A percentile compares a stretch with the other conserved stretches of the same genome.
phyloP scores from a whole-genome alignment of 92 coral and sea anemone species.

The Epizoanthus fatuus region DNA sequence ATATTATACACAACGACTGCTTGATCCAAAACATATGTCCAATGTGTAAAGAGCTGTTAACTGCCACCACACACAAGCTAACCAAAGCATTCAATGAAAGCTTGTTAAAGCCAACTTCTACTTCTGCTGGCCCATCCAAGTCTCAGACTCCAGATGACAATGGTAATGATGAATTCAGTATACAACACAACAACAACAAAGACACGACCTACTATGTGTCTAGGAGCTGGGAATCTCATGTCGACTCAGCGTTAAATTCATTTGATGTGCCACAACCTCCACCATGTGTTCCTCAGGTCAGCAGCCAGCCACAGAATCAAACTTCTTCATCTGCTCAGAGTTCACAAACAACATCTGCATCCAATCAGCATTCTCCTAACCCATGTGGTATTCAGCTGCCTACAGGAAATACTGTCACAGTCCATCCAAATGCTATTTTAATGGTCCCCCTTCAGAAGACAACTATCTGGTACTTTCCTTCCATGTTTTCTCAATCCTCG shows the following conservation, averaged over 20 bases:
- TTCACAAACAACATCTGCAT: not conserved
- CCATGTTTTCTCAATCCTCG: not conserved
- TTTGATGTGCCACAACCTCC: not conserved
- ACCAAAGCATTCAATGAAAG: slow-evolving; percentile 1
- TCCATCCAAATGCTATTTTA: not conserved
- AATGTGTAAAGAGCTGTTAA: not conserved
- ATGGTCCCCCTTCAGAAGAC: not conserved
- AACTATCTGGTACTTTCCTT: slow-evolving; percentile 4
- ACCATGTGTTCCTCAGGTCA: not conserved
- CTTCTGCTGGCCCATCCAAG: not conserved
- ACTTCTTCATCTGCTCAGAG: too few species aligned
- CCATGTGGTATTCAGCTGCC: not conserved
- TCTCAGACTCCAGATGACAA: not conserved
- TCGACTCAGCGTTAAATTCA: not conserved
- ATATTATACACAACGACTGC: not conserved
- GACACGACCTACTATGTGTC: not conserved
- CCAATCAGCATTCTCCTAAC: not conserved
- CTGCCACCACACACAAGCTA: not conserved
- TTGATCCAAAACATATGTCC: not conserved
- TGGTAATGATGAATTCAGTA: not conserved
- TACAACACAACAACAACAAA: not conserved
- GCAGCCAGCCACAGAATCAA: not conserved
- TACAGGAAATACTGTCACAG: not conserved
- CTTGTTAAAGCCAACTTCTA: not conserved
- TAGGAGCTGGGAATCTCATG: not conserved